phyloP scores from a whole-genome alignment of 2,113 vertebrate genomes.

The Sturnira hondurensis region DNA sequence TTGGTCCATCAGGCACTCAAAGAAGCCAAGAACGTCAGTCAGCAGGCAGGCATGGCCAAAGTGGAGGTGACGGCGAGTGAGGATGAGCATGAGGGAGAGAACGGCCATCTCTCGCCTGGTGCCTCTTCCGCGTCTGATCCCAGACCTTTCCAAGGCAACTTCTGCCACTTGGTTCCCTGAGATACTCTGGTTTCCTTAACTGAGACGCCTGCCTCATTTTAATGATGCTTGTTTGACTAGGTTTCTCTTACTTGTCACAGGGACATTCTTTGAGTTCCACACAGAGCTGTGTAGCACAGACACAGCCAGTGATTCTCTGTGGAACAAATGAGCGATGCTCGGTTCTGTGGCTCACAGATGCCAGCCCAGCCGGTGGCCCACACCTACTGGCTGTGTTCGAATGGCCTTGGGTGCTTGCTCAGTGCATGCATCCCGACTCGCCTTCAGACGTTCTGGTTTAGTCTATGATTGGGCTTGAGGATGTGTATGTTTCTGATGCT shows the following conservation, averaged over 20 bases:
- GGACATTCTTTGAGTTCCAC: neutral
- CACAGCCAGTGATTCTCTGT: neutral
- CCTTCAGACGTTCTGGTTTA: neutral
- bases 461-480: neutral
- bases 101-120: neutral
- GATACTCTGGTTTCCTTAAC: neutral
- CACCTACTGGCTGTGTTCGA: neutral
- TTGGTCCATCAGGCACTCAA: neutral
- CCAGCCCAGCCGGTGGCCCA: neutral
- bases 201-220: neutral
- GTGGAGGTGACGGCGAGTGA: neutral
- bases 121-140: neutral
- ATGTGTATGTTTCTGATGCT: neutral
- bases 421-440: neutral
- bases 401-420: neutral
- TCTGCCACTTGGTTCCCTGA: neutral
- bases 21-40: neutral
- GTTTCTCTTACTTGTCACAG: neutral
- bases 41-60: neutral
- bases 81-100: neutral
- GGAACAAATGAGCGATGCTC: neutral
- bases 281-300: neutral
- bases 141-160: neutral
- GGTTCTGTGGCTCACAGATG: neutral
- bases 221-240: neutral